phyloP scores from a whole-genome alignment of 2,888 invertebrate species.

The Drosophila rellima region DNA sequence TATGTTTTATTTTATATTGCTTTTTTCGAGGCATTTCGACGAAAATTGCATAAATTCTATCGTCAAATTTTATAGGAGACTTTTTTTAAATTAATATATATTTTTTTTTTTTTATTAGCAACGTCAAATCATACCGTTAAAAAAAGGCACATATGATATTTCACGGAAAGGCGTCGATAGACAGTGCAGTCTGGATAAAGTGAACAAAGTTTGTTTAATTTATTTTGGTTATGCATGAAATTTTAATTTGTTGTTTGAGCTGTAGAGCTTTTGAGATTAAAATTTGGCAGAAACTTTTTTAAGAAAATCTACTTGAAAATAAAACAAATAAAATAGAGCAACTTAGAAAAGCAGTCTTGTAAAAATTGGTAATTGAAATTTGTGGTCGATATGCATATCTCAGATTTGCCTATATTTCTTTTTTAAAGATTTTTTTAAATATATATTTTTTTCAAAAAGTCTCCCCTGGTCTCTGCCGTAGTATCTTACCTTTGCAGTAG shows the following conservation, averaged over 20 bases:
- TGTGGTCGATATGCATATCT: background rate
- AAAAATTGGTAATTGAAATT: background rate
- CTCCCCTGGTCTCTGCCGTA: background rate
- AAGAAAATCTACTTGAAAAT: background rate
- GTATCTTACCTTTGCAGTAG: slow-evolving; percentile 89
- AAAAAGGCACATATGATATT: background rate
- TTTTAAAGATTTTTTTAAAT: no score
- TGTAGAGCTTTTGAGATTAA: no score
- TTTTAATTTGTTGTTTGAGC: no score
- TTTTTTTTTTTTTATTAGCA: background rate
- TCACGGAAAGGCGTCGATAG: background rate
- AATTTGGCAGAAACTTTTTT: background rate
- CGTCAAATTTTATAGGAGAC: no score
- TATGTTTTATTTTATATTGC: background rate
- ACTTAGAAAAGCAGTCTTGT: background rate
- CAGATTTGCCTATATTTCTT: background rate
- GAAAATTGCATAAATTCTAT: no score
- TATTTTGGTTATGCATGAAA: background rate
- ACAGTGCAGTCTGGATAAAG: background rate
- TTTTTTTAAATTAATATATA: background rate
- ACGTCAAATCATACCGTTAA: background rate
- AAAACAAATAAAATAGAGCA: background rate
- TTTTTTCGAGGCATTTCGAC: background rate
- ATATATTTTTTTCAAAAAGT: background rate
- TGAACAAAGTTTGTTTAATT: background rate